phyloP scores from a whole-genome alignment of 2,797 vertebrate genomes.

The Poecilia velifera region DNA sequence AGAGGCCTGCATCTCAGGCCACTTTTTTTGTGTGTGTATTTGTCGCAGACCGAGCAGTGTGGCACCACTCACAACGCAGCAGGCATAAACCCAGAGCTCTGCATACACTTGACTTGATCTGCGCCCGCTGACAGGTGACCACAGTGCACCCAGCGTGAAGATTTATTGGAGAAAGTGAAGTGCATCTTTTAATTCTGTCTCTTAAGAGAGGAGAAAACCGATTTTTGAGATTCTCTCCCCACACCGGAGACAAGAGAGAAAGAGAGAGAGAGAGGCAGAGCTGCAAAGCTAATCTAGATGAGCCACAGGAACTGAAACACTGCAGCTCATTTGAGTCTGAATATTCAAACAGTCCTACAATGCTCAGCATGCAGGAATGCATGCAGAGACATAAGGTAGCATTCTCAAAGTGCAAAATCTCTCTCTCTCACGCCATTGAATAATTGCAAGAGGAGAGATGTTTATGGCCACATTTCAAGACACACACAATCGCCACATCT shows the following conservation, averaged over 20 bases:
- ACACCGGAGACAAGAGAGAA: no score
- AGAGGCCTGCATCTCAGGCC: slow-evolving; percentile 20
- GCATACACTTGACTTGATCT: slow-evolving; percentile 14
- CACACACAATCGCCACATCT: slow-evolving; percentile 1
- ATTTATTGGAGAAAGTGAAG: slow-evolving; percentile 31
- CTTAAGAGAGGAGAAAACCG: neutral
- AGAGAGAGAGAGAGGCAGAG: neutral
- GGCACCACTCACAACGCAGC: slow-evolving; percentile 30
- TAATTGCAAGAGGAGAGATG: slow-evolving; percentile 7
- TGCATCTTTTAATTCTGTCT: slow-evolving; percentile 1
- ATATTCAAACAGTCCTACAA: slow-evolving; percentile 30
- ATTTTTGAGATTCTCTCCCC: neutral
- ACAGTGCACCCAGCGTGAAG: slow-evolving; percentile 14
- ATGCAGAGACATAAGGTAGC: slow-evolving; percentile 26
- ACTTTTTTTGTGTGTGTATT: neutral
- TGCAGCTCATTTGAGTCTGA: slow-evolving; percentile 26
- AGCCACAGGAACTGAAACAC: slow-evolving; percentile 16
- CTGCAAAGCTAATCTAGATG: slow-evolving; percentile 33
- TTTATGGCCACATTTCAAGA: slow-evolving; percentile 7
- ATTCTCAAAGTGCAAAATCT: slow-evolving; percentile 20
- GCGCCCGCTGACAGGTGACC: slow-evolving; percentile 22
- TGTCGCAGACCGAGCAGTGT: slow-evolving; percentile 25
- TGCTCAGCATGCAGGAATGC: slow-evolving; percentile 30
- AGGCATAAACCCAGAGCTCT: slow-evolving; percentile 10
- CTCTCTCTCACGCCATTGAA: neutral